These are phyloP conservation scores for Caenorhabditis brenneri DNA, from an alignment of 1,140 invertebrate genomes.

Conservation along the genomic window DNA sequence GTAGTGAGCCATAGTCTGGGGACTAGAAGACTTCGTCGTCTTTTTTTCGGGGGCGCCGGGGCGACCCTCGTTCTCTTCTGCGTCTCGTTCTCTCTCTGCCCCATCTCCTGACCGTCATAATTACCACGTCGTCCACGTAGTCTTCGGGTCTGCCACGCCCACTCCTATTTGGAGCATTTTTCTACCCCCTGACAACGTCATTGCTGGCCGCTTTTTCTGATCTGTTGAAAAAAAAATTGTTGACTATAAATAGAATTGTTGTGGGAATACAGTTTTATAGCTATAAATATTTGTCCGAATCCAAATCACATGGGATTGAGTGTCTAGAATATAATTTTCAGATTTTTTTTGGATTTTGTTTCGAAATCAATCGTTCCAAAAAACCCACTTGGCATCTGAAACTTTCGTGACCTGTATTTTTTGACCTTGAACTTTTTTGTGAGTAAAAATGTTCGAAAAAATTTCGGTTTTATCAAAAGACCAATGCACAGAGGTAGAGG, in stretches of 20 bases:
- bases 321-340: too few relatives aligned
- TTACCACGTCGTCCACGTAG: conserved; percentile 35
- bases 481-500: not conserved
- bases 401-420: too few relatives aligned
- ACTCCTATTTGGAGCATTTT: not conserved
- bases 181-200: not conserved
- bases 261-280: too few relatives aligned
- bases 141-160: not conserved
- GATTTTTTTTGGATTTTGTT: too few relatives aligned
- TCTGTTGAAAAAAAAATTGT: not conserved
- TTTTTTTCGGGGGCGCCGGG: not conserved
- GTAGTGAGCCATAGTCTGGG: not conserved
- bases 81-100: not conserved
- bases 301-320: too few relatives aligned
- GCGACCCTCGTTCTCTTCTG: not conserved
- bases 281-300: too few relatives aligned
- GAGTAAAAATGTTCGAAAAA: too few relatives aligned
- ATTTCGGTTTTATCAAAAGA: conserved; percentile 14
- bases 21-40: not conserved
- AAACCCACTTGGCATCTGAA: too few relatives aligned
- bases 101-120: conserved; percentile 29
- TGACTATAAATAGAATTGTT: not conserved
- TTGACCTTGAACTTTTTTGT: too few relatives aligned
- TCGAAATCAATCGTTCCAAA: too few relatives aligned
- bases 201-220: not conserved